Evolutionary conservation across 1,140 invertebrate genomes (phyloP), one percentile per base, ranked within the genome.

Genomic region (Drosophila kurseongensis): DNA sequence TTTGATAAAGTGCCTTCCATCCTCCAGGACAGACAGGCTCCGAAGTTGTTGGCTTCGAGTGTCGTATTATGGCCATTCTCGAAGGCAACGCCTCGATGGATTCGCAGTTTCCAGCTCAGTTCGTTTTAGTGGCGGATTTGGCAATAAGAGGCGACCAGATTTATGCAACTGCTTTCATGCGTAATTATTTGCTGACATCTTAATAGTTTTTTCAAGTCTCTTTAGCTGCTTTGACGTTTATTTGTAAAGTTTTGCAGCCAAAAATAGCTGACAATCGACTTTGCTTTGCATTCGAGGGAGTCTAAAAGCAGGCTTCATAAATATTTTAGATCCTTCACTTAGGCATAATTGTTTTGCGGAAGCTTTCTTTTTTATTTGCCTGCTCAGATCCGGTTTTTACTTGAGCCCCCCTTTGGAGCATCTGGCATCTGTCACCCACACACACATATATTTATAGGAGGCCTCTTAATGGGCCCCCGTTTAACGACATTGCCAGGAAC

Each of bases 141-240:
- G 84, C 80, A 72, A 78, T 78, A 67, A 68, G 68, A 72, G 52
- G 61, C 67, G 57, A 63, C 59, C 77, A 78, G 85, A 89, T 89
- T 89, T 89, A 89, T 89, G 74, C 80, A 83, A 54, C 65, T 84
- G 61, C 80, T 62, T 60, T 79, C 73, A 88, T 74, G 79, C 80
- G 62, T 89, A 89, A 89, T 89, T 89, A 89, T 89, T 89, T 89
- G 84, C 85, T 89, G 84, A 89, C 84, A 89, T 75, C 79, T 89
- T 84, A 89, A 89, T 89, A 89, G 84, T 89, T 89, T 88, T 84
- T 47, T 27, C 79, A 72, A 77, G 63, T 69, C 65, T 29, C 66
- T 74, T 78, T 61, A 58, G 57, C 35, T 27, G 47, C 47, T 40
- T 74, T 66, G 75, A 71, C 68, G 42, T 48, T 52, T 55, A 42